phyloP scores from a whole-genome alignment of 2,797 vertebrate species.

The Choloepus didactylus region DNA sequence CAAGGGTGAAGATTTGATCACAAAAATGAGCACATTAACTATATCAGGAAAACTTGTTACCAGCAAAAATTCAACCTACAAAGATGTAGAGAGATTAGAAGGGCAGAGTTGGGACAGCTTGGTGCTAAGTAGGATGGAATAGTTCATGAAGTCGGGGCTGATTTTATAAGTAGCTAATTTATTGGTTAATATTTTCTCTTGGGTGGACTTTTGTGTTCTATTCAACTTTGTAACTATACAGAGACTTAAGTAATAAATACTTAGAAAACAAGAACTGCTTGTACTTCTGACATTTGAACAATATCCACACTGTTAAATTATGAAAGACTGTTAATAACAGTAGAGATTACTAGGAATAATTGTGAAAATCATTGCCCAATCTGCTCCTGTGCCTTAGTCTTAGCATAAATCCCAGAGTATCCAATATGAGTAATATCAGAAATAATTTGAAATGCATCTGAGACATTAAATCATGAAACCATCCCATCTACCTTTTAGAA shows the following conservation, averaged over 20 bases:
- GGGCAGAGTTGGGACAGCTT: background rate
- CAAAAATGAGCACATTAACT: background rate
- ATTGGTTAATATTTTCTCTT: conserved; percentile 7
- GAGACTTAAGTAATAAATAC: conserved; percentile 45
- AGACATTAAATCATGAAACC: conserved; percentile 45
- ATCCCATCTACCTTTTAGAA: background rate
- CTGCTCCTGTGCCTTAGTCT: background rate
- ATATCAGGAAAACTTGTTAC: background rate
- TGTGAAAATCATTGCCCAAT: background rate
- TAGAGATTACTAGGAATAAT: conserved; percentile 48
- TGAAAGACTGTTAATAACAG: conserved; percentile 21
- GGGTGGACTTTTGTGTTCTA: conserved; percentile 29
- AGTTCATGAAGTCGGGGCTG: background rate
- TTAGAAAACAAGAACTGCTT: conserved; percentile 34
- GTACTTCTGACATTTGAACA: background rate
- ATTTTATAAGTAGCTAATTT: conserved; percentile 28
- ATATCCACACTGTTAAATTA: conserved; percentile 33
- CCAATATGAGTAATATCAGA: background rate
- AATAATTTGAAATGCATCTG: conserved; percentile 10
- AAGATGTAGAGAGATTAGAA: background rate
- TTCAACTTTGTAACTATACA: background rate
- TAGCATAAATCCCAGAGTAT: conserved; percentile 19
- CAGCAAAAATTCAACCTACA: background rate
- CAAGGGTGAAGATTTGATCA: background rate
- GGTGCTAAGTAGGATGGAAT: background rate